phyloP scores from a whole-genome alignment of 2,797 vertebrate genomes.

The Amphiprion clarkii region DNA sequence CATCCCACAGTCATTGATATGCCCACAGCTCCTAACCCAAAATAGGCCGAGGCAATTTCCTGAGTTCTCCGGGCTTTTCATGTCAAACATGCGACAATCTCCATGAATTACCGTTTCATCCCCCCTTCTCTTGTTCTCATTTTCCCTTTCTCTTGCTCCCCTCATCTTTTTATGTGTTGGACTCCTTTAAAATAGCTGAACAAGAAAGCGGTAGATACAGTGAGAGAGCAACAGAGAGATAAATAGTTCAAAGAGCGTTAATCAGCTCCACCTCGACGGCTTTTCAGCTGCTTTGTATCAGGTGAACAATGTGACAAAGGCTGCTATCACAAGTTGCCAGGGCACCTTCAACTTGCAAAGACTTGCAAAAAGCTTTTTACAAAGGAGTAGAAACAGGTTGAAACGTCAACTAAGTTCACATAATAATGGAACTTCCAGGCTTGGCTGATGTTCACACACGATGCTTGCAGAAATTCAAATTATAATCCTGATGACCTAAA shows the following conservation, averaged over 20 bases:
- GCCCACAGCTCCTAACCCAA: conserved; percentile 62
- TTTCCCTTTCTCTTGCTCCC: conserved; percentile 35
- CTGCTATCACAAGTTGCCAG: not conserved
- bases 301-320: conserved; percentile 42
- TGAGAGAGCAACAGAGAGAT: conserved; percentile 22
- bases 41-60: conserved; percentile 68
- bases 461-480: not conserved
- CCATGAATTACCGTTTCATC: conserved; percentile 54
- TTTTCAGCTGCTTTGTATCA: conserved; percentile 41
- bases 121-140: conserved; percentile 22
- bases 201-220: conserved; percentile 21
- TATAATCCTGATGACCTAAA: not conserved
- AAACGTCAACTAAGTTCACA: not conserved
- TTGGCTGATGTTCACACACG: not conserved
- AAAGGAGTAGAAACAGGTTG: not conserved
- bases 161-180: conserved; percentile 29
- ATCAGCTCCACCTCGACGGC: conserved; percentile 34
- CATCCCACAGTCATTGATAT: conserved; percentile 75
- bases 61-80: conserved; percentile 67
- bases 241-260: conserved; percentile 45
- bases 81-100: conserved; percentile 53
- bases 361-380: not conserved
- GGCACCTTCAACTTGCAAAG: not conserved
- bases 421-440: not conserved
- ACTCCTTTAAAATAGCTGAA: conserved; percentile 13